phyloP scores from a whole-genome alignment of 2,113 vertebrate genomes.

The Propithecus coquereli region DNA sequence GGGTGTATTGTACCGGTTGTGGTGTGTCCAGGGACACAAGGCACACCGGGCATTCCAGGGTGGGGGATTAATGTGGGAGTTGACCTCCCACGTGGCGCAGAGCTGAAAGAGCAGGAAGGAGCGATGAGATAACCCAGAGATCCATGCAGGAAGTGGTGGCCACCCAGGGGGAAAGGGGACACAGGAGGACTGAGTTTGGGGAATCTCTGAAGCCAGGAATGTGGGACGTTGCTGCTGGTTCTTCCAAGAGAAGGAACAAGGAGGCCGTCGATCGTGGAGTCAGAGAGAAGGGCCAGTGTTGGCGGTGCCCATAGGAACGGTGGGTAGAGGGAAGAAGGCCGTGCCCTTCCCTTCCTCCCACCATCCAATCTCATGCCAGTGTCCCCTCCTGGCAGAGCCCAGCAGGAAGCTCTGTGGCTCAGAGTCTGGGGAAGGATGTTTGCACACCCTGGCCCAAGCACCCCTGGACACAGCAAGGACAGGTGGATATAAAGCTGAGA shows the following conservation, averaged over 20 bases:
- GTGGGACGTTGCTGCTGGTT: background rate
- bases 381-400: background rate
- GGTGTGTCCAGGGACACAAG: background rate
- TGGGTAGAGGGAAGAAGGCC: background rate
- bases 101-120: too few species aligned
- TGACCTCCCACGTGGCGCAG: background rate
- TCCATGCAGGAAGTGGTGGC: background rate
- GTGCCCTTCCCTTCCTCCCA: too few species aligned
- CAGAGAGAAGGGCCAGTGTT: background rate
- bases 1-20: background rate
- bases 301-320: rapidly evolving
- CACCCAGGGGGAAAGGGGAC: background rate
- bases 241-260: background rate
- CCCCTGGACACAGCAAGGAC: too few species aligned
- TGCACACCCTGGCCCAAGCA: too few species aligned
- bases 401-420: background rate
- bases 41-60: background rate
- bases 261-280: background rate
- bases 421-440: background rate
- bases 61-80: too few species aligned
- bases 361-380: rapidly evolving
- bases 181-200: background rate
- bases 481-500: background rate
- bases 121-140: background rate
- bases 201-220: background rate